Conservation (phyloP, 2,797 vertebrate species). For the Triplophysa yarkandensis region DNA sequence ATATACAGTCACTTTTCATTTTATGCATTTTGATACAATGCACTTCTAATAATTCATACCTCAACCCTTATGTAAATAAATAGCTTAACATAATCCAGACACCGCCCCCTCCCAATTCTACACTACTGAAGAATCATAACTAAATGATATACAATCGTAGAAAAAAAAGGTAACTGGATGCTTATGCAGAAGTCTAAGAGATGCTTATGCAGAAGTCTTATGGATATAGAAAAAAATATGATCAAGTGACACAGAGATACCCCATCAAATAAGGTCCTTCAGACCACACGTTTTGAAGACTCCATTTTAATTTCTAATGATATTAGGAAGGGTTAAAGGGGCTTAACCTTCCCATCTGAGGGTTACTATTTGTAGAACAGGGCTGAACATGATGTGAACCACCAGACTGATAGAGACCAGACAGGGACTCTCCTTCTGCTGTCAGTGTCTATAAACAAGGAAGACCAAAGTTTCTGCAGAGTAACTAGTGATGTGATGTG, state of each 20-base stretch:
- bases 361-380: conserved; percentile 31
- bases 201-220: conserved; percentile 5
- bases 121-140: conserved; percentile 20
- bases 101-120: background rate
- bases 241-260: background rate
- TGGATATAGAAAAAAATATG: conserved; percentile 3
- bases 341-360: background rate
- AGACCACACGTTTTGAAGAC: conserved; percentile 16
- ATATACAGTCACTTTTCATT: conserved; percentile 31
- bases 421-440: conserved; percentile 37
- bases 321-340: conserved; percentile 2
- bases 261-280: conserved; percentile 4
- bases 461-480: conserved; percentile 31
- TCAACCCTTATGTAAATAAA: conserved; percentile 53
- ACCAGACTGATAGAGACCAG: conserved; percentile 31
- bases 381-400: conserved; percentile 7
- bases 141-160: conserved; percentile 29
- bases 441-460: conserved; percentile 46
- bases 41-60: conserved; percentile 22
- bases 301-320: conserved; percentile 11
- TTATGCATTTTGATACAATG: conserved; percentile 20
- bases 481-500: conserved; percentile 10
- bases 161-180: conserved; percentile 31
- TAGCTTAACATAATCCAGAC: conserved; percentile 47
- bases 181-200: conserved; percentile 2